phyloP scores from a whole-genome alignment of 2,113 vertebrate genomes.

The Sander vitreus region DNA sequence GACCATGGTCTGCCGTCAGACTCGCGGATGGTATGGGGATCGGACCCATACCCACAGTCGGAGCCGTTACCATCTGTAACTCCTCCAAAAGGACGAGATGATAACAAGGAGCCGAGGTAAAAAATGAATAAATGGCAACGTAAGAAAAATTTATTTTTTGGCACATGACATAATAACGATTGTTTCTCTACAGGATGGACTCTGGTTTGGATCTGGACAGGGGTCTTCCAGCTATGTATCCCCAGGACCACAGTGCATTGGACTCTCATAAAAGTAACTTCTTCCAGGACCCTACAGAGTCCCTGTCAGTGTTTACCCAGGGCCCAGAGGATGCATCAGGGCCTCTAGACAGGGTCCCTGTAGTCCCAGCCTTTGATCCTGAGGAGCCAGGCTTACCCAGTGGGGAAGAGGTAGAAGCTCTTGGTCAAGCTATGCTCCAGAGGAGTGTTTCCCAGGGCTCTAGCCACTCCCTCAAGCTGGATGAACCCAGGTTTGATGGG shows the following conservation, averaged over 20 bases:
- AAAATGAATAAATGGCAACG: not conserved
- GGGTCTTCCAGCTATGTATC: conserved; percentile 84
- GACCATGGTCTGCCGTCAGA: conserved; percentile 91
- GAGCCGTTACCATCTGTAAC: conserved; percentile 88
- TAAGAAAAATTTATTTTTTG: not conserved
- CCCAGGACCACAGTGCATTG: conserved; percentile 87
- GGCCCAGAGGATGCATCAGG: conserved; percentile 85
- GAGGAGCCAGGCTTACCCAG: conserved; percentile 83
- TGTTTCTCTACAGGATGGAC: conserved; percentile 74
- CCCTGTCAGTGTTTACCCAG: conserved; percentile 86
- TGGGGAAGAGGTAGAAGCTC: conserved; percentile 86
- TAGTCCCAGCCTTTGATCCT: conserved; percentile 83
- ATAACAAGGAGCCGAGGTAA: conserved; percentile 89
- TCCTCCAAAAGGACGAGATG: conserved; percentile 89
- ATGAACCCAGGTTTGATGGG: conserved; percentile 89
- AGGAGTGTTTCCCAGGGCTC: conserved; percentile 93
- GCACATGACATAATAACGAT: not conserved
- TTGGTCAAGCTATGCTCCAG: conserved; percentile 87
- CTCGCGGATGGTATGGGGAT: conserved; percentile 93
- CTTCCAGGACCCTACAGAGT: conserved; percentile 88
- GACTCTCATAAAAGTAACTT: conserved; percentile 91
- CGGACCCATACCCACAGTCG: conserved; percentile 90
- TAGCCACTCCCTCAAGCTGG: conserved; percentile 89
- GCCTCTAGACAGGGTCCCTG: conserved; percentile 81
- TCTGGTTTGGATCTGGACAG: conserved; percentile 82